Base-by-base conservation (phyloP, 2,888 invertebrate genomes). In the Agrotis clavis region DNA sequence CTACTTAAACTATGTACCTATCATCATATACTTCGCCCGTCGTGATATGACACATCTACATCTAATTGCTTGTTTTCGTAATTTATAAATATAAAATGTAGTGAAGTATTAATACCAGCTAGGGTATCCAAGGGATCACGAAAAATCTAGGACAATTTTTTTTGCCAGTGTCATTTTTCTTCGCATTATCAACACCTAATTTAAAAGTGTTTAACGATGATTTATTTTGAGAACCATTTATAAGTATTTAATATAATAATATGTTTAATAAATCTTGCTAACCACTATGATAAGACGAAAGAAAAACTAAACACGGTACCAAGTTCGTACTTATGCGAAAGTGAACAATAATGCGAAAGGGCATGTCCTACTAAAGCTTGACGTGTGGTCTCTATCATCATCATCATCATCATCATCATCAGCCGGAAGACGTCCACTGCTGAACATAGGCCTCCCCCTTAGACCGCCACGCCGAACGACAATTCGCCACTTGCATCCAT, bases 21-120 rank as follows among this genome's bases (percentile, higher is more conserved):
- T 68, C 35, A 50, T 51, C 25, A 30, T 59, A 57, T 19, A 30
- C 50, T 54, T 63, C 30, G 47, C 53, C 18, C 51, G 19, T 11
- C 56, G 7, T 47, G 61, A 74, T 74, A 57, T 64, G 47, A 69
- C 47, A 68, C 50, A 78, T 63, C 59, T 73, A 60, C 25, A 60
- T 60, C 21, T 47, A 67, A 67, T 59, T 63, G 57, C 21, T 61
- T 67, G 54, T 63, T 63, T 73, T 30, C 25, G 45, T 54, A 21
- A 62, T 72, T 45, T 74, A 50, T 18, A 64, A 14, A n/a, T 54
- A 65, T 54, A 60, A 19, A 30, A 21, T 59, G 47, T 16, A 48
- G n/a, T 7, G 41, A 47, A 56, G n/a, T 25, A 25, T 2, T 5
- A 25, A 62, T 48, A 30, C 2, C 30, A 51, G 11, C 50, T 54